Conservation (phyloP, 2,888 invertebrate genomes). For the Mystacides longicornis region DNA sequence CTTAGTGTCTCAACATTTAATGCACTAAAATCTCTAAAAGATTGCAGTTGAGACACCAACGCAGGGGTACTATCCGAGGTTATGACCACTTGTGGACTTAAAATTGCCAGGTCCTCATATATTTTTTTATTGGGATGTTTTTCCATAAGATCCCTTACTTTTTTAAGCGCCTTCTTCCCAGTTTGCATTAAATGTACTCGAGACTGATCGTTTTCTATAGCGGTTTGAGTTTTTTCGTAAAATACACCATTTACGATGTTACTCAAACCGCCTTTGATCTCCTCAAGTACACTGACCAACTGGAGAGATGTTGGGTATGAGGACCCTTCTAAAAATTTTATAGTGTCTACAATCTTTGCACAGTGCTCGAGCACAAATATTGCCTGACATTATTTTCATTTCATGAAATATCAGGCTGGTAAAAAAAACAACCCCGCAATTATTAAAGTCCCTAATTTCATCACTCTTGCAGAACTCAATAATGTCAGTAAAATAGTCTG, state of each 20-base stretch:
- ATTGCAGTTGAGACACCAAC: not conserved
- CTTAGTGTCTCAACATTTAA: not conserved
- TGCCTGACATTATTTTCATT: too few relatives aligned
- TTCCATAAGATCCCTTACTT: not conserved
- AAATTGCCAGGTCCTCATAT: not conserved
- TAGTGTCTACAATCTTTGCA: too few relatives aligned
- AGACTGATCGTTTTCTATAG: not conserved
- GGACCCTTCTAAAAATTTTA: too few relatives aligned
- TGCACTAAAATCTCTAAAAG: not conserved
- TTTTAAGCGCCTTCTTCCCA: not conserved
- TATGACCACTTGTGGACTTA: not conserved
- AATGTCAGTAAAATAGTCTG: too few relatives aligned
- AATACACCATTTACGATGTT: not conserved
- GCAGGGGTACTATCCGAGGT: not conserved
- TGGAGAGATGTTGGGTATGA: too few relatives aligned
- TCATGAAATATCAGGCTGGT: too few relatives aligned
- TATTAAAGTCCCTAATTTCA: too few relatives aligned
- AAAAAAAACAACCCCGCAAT: too few relatives aligned
- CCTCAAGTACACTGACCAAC: too few relatives aligned
- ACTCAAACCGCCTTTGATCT: too few relatives aligned
- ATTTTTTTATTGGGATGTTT: not conserved
- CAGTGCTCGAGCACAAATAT: too few relatives aligned
- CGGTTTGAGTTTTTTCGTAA: not conserved
- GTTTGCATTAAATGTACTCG: not conserved
- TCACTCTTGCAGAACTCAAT: too few relatives aligned